Evolutionary conservation across 1,140 invertebrate genomes (phyloP).

Genomic region (Procambarus clarkii): DNA sequence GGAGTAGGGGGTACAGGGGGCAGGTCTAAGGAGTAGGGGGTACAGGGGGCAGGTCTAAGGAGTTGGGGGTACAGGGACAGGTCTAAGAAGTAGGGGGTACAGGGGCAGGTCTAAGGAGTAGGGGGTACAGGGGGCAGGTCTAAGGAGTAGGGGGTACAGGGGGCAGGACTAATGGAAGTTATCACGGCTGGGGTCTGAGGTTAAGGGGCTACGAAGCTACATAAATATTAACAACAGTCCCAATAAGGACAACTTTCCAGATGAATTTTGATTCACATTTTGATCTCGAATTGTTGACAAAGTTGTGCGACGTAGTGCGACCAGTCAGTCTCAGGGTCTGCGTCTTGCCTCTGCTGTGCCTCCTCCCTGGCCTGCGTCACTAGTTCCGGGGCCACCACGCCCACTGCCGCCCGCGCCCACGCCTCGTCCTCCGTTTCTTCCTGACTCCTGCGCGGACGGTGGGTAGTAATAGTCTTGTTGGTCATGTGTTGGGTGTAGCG

Average conservation of each 20-base stretch:
- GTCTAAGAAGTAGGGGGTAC: not conserved
- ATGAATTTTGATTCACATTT: conserved; percentile 44
- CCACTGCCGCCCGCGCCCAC: conserved; percentile 35
- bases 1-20: too few relatives aligned
- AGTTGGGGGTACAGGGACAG: not conserved
- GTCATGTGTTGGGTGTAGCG: not conserved
- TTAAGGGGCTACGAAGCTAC: not conserved
- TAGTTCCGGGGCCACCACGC: conserved; percentile 34
- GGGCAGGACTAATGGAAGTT: not conserved
- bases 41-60: not conserved
- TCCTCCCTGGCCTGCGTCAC: conserved; percentile 41
- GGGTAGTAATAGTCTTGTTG: not conserved
- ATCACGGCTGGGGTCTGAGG: not conserved
- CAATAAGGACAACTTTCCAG: not conserved
- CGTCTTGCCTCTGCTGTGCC: conserved; percentile 6
- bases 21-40: not conserved
- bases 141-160: not conserved
- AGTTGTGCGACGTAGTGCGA: conserved; percentile 45
- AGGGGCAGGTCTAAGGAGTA: not conserved
- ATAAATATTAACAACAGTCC: not conserved
- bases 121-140: not conserved
- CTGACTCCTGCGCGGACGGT: not conserved
- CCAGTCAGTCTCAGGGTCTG: conserved; percentile 36
- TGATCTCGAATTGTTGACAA: conserved; percentile 53
- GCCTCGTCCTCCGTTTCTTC: conserved; percentile 46